Percentiles rank a stretch among this genome's conserved stretches.
Conservation (phyloP, 2,797 vertebrate genomes). For the Gallirallus australis region DNA sequence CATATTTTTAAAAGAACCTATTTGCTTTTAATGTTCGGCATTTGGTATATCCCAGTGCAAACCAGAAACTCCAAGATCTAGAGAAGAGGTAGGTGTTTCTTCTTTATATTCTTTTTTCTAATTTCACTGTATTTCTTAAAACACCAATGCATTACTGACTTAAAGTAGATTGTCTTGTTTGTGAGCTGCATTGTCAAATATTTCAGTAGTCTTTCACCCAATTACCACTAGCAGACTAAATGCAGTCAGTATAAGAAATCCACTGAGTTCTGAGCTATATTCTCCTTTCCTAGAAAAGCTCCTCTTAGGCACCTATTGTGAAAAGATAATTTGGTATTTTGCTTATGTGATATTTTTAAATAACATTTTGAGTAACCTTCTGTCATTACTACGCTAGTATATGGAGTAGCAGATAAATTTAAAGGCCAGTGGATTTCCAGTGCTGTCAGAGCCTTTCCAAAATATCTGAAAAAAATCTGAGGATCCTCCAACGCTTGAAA, state of each 20-base stretch:
- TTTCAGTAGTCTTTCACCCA: background rate
- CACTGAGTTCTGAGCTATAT: background rate
- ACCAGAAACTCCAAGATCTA: background rate
- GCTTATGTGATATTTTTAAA: background rate
- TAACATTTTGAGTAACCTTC: background rate
- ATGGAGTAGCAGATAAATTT: background rate
- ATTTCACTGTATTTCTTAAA: background rate
- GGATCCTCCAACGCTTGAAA: background rate
- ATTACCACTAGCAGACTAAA: background rate
- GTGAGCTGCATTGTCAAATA: background rate
- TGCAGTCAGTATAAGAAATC: background rate
- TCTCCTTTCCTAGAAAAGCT: background rate
- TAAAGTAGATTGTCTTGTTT: background rate
- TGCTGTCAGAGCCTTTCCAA: background rate
- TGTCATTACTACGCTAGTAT: background rate
- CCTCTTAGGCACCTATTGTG: background rate
- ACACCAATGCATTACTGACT: background rate
- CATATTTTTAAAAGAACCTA: background rate
- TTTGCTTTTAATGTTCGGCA: background rate
- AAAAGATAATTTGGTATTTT: conserved; percentile 7
- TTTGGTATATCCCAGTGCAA: background rate
- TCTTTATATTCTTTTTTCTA: background rate
- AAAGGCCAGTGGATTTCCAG: background rate
- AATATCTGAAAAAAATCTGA: background rate
- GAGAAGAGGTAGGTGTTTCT: rapidly evolving